Conservation (phyloP, 2,113 vertebrate species). For the Trachemys scripta region DNA sequence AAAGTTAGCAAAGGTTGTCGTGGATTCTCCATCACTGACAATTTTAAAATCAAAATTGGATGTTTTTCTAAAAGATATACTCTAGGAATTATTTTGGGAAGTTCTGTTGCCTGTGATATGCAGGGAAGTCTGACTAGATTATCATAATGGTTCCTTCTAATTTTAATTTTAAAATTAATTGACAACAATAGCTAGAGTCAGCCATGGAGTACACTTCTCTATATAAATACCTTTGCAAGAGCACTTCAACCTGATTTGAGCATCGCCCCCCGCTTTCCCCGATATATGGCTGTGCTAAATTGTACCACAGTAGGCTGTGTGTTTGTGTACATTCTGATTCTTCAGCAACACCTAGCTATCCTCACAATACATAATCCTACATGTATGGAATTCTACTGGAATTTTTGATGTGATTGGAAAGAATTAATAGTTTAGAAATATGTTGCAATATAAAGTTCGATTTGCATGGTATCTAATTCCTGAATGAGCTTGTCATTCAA, state of each 20-base stretch:
- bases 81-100: too few relatives aligned
- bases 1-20: too few relatives aligned
- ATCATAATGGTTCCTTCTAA: too few relatives aligned
- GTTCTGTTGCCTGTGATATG: too few relatives aligned
- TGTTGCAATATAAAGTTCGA: neutral
- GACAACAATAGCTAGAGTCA: neutral
- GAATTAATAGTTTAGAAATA: constrained; percentile 30
- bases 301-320: neutral
- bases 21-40: too few relatives aligned
- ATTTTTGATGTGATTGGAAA: neutral
- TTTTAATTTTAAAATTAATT: neutral
- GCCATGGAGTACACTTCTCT: neutral
- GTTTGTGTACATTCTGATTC: neutral
- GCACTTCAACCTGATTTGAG: neutral
- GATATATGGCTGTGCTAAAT: neutral
- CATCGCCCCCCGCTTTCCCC: neutral
- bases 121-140: too few relatives aligned
- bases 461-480: neutral
- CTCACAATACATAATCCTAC: neutral
- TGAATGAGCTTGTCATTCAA: neutral
- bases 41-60: too few relatives aligned
- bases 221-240: neutral
- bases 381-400: neutral
- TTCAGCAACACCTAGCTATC: neutral
- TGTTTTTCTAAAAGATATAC: too few relatives aligned